Evolutionary conservation across 2,113 vertebrate genomes (phyloP).

Genomic region (Prinia subflava): DNA sequence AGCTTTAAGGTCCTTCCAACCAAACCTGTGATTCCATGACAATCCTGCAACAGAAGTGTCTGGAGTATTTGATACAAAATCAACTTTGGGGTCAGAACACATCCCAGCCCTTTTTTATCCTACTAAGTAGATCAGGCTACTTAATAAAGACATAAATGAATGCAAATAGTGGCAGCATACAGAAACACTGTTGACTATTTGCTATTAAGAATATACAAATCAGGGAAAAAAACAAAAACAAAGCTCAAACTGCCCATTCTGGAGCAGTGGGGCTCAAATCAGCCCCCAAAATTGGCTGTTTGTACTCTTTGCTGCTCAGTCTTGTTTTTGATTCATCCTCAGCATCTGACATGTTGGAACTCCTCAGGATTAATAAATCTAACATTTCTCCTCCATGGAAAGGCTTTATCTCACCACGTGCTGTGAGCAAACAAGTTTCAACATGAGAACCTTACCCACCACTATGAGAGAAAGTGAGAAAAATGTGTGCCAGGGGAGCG

Average conservation of each 20-base stretch:
- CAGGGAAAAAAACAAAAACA: rapidly evolving
- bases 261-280: background rate
- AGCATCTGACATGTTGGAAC: background rate
- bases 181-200: background rate
- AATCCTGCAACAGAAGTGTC: background rate
- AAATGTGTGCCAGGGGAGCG: background rate
- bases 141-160: background rate
- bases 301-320: background rate
- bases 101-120: background rate
- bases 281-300: background rate
- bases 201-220: background rate
- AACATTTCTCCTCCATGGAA: background rate
- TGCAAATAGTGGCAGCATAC: background rate
- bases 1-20: background rate
- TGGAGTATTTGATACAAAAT: background rate
- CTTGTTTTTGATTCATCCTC: background rate
- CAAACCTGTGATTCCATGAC: background rate
- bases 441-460: background rate
- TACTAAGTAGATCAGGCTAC: background rate
- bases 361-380: background rate
- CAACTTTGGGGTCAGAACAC: background rate
- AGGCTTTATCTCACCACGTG: background rate
- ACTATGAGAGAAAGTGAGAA: background rate
- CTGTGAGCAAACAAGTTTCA: background rate
- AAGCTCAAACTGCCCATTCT: background rate